Base-by-base conservation (phyloP, 2,888 invertebrate species). In the Troides helena region DNA sequence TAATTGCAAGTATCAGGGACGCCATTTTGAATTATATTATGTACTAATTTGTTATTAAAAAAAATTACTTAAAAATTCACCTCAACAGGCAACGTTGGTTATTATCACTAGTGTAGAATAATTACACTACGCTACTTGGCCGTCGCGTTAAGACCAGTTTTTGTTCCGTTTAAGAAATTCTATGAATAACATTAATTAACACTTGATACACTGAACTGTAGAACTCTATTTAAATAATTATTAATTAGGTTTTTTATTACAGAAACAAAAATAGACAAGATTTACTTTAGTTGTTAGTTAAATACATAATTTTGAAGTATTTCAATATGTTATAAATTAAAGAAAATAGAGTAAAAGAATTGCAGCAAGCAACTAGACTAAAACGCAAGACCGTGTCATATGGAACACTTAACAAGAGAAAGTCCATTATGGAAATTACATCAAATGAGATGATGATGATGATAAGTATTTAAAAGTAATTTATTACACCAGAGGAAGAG, bases 111-210 rank as follows among this genome's bases (percentile, higher is more conserved):
- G 64, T 56, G 56, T 69, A 39, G 30, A 62, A 66, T 59, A 58
- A 66, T 66, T 46, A 62, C 65, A 25, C 57, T 61, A 43, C 36
- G 36, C n/a, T 23, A 50, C 62, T 43, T 25, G 12, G 30, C 46
- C 65, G 57, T 61, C 58, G 46, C 46, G 62, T 58, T n/a, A 50
- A 58, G 62, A 65, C 65, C 58, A 57, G 62, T 69, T 69, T 69
- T 69, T 69, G 50, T 69, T 46, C 65, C 56, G 56, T 61, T 25
- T 58, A 65, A 62, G 62, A 57, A 67, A 72, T 68, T 66, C 63
- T 71, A 69, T 72, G 69, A 72, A 65, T 64, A 62, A 60, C 63
- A 71, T 72, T 66, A 68, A 71, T 72, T 71, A 71, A 62, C 69
- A 62, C 67, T 65, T 68, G 50, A 57, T 65, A 64, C 56, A 70